Evolutionary conservation across 1,140 invertebrate genomes (phyloP).

Genomic region (Araneus ventricosus): DNA sequence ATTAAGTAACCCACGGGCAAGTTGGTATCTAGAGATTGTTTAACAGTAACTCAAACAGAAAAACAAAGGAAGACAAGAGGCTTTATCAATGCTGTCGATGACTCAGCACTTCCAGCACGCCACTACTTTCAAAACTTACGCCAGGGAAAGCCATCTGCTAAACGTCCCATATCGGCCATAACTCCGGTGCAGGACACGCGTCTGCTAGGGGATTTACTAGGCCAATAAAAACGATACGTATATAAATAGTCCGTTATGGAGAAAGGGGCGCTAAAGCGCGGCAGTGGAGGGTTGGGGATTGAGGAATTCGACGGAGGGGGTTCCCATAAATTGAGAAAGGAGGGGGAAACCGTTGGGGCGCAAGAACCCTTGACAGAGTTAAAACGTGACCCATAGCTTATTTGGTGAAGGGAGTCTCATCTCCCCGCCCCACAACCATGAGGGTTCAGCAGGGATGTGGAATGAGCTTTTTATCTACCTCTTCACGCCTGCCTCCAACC

Average conservation of each 20-base stretch:
- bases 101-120: neutral
- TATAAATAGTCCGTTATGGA: conserved; percentile 41
- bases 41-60: neutral
- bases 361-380: conserved; percentile 33
- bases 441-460: neutral
- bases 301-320: neutral
- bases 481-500: conserved; percentile 35
- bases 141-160: neutral
- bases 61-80: neutral
- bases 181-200: neutral
- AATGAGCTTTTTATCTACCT: conserved; percentile 52
- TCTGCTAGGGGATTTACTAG: neutral
- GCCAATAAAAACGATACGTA: conserved; percentile 57
- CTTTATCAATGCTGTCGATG: conserved; percentile 18
- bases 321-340: neutral
- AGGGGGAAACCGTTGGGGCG: neutral
- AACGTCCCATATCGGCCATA: conserved; percentile 25
- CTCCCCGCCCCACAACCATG: neutral
- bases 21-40: neutral
- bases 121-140: neutral
- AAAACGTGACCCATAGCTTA: conserved; percentile 48
- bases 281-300: conserved; percentile 3
- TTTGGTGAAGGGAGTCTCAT: neutral
- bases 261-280: neutral
- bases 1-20: no score